These are phyloP conservation scores for Sylvilagus floridanus DNA, from an alignment of 2,797 vertebrate genomes.

Conservation along the genomic window DNA sequence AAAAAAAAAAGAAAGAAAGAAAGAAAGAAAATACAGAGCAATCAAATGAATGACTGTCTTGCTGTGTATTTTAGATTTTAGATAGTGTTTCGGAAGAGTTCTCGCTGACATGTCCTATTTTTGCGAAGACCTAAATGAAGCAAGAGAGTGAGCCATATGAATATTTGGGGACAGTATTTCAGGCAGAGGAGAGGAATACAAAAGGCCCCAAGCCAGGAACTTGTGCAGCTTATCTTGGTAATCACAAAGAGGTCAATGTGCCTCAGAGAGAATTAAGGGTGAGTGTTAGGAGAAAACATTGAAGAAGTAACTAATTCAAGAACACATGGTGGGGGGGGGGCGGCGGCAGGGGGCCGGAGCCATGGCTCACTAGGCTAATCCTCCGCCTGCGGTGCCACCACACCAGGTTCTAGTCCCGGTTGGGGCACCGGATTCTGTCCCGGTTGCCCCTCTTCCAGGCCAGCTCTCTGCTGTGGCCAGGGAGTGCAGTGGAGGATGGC, in stretches of 20 bases:
- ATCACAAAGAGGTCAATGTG: not conserved
- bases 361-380: no score
- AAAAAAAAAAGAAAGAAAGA: no score
- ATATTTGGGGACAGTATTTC: not conserved
- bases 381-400: no score
- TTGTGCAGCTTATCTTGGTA: not conserved
- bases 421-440: no score
- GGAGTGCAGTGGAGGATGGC: no score
- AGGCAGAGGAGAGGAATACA: not conserved
- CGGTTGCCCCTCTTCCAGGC: no score
- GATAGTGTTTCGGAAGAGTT: not conserved
- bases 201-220: not conserved
- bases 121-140: not conserved
- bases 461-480: no score
- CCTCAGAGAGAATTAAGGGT: not conserved
- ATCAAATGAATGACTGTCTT: not conserved
- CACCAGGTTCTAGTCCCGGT: no score
- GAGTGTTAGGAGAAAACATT: not conserved
- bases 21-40: no score
- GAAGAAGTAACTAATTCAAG: not conserved
- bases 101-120: not conserved
- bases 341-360: no score
- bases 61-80: not conserved
- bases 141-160: not conserved
- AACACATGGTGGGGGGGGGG: no score